Evolutionary conservation across 2,888 invertebrate species (phyloP), one percentile per base, ranked within the genome.

Genomic region (Pammene fasciana): DNA sequence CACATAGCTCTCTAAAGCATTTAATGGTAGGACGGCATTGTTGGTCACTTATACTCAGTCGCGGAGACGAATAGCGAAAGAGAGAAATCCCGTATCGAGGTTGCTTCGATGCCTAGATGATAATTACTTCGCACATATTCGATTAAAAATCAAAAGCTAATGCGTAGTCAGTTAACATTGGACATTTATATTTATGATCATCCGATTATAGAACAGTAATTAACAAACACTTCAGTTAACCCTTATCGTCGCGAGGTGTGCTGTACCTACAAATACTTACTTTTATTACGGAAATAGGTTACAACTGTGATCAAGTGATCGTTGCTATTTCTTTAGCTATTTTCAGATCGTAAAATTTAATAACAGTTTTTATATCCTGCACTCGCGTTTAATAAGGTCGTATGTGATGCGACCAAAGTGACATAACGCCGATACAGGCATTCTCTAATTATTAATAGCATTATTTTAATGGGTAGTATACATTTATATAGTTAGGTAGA

Each of bases 181-280:
- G 3, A 46, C 5, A 43, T 36, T 11, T 18, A 41, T 16, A 38
- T 14, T 38, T 26, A 34, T 36, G 36, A 43, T 26, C 6, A 18
- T 11, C 13, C 10, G 43, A 26, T 45, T 43, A 59, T 45, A 11
- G 38, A 38, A 45, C 8, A 61, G 14, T 18, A 50, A 61, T 62
- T 41, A 52, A n/a, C 52, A 18, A 52, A n/a, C 52, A 18, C 52
- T 52, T 10, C 26, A 1, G 2, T 26, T 41, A 62, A 62, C 16
- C 18, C 50, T 50, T 52, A 50, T 62, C 50, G 13, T 10, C 13
- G 8, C 38, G 7, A 62, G 50, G 61, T 62, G 50, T 62, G 9
- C 38, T 18, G 38, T 26, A 62, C 41, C 52, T n/a, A n/a, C n/a
- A 54, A 54, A 54, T 34, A 34, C 54, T 54, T 11, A 36, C 26